Evolutionary conservation across 2,888 invertebrate species (phyloP).

Genomic region (Physocephala rufipes): DNA sequence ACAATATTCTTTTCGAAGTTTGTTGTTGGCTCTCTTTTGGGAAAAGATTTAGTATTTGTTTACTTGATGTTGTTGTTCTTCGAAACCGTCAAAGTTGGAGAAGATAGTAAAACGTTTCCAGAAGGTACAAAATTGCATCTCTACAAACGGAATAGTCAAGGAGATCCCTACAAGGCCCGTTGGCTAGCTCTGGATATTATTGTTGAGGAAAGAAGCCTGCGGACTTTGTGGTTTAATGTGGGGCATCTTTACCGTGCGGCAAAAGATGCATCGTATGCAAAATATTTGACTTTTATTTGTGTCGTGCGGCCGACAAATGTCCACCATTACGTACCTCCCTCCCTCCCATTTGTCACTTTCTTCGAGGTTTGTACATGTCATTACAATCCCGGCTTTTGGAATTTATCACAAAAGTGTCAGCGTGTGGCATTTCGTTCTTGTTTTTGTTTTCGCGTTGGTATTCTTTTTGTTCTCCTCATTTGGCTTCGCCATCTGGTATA

Average conservation of each 20-base stretch:
- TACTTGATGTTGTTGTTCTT: slow-evolving; percentile 1
- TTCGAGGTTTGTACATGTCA: not conserved
- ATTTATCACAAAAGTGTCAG: slow-evolving; percentile 14
- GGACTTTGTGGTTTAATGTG: too few relatives aligned
- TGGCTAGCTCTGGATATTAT: too few relatives aligned
- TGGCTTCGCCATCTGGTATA: slow-evolving; percentile 16
- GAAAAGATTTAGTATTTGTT: slow-evolving; percentile 1
- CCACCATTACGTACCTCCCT: too few relatives aligned
- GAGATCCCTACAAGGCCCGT: not conserved
- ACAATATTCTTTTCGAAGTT: not conserved
- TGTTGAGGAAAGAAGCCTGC: not conserved
- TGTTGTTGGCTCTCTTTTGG: not conserved
- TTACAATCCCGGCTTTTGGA: not conserved
- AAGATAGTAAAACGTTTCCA: not conserved
- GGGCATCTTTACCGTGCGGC: not conserved
- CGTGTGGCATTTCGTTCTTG: not conserved
- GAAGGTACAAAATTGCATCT: slow-evolving; percentile 31
- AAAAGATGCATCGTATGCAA: not conserved
- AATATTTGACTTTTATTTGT: slow-evolving; percentile 6
- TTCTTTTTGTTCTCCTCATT: not conserved
- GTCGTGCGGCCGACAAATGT: not conserved
- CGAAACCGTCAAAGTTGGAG: slow-evolving; percentile 5
- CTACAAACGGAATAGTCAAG: slow-evolving; percentile 6
- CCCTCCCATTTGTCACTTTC: too few relatives aligned
- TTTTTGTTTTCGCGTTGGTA: not conserved